phyloP scores from a whole-genome alignment of 2,113 vertebrate species.

The Apodemus speciosus region DNA sequence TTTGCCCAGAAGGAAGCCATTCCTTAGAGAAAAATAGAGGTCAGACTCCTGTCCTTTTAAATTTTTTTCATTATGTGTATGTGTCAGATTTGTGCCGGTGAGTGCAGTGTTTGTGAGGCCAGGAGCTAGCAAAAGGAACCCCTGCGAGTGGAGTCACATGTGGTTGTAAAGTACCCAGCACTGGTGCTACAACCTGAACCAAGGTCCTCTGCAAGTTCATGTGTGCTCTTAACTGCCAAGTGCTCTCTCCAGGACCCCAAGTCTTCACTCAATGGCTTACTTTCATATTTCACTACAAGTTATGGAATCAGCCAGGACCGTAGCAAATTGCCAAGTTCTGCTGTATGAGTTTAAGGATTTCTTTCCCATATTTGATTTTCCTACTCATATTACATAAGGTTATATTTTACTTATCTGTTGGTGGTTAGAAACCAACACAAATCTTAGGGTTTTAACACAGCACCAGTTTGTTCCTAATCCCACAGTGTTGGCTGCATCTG shows the following conservation, averaged over 20 bases:
- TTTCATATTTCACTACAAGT: not conserved
- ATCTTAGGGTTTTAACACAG: not conserved
- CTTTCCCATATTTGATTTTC: not conserved
- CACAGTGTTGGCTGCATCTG: not conserved
- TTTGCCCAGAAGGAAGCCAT: not conserved
- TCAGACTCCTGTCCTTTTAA: not conserved
- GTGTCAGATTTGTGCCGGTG: not conserved
- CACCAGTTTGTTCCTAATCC: not conserved
- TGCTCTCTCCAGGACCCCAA: not conserved
- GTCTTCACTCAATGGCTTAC: not conserved
- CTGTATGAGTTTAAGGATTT: slow-evolving; percentile 17
- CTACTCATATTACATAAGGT: not conserved
- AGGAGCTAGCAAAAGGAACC: not conserved
- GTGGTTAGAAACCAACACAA: not conserved
- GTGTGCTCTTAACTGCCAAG: not conserved
- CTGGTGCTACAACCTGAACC: not conserved
- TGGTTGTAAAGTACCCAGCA: no score
- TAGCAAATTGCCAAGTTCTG: not conserved
- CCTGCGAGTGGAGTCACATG: not conserved
- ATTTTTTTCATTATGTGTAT: not conserved
- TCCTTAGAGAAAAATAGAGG: not conserved
- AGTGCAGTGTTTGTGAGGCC: not conserved
- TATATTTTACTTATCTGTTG: not conserved
- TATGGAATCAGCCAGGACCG: not conserved
- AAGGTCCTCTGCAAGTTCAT: not conserved